A percentile compares a stretch with the other conserved stretches of the same genome.
Evolutionary conservation across 1,140 invertebrate genomes (phyloP).

Genomic region (Helicoverpa zea): DNA sequence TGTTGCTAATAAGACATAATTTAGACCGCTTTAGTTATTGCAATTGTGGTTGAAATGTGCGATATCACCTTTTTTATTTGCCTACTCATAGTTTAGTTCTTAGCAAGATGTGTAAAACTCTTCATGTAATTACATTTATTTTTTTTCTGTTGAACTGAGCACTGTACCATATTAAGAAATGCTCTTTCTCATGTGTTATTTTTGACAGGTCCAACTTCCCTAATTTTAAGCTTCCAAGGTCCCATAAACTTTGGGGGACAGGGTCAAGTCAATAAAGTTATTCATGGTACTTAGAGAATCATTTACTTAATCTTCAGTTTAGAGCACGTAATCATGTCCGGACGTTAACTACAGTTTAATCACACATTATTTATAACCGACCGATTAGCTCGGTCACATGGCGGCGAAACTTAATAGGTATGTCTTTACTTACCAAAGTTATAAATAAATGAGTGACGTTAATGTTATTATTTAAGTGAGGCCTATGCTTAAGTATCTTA

Average conservation of each 20-base stretch:
- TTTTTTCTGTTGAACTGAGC: no score
- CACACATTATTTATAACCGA: conserved; percentile 40
- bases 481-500: background rate
- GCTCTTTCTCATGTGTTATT: no score
- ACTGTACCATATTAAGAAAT: no score
- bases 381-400: conserved; percentile 22
- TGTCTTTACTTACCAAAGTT: background rate
- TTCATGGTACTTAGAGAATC: background rate
- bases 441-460: conserved; percentile 28
- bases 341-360: conserved; percentile 40
- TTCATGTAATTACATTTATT: no score
- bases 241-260: no score
- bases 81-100: background rate
- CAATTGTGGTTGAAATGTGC: conserved; percentile 13
- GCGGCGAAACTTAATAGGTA: conserved; percentile 30
- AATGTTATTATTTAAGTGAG: conserved; percentile 23
- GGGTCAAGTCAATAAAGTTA: conserved; percentile 19
- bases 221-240: no score
- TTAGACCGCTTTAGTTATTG: conserved; percentile 21
- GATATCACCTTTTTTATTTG: conserved; percentile 11
- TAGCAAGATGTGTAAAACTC: background rate
- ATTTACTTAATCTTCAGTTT: conserved; percentile 27
- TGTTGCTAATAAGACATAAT: conserved; percentile 24
- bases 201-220: no score
- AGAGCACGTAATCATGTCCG: conserved; percentile 20